Evolutionary conservation across 2,888 invertebrate genomes (phyloP), one percentile per base, ranked within the genome.

Genomic region (Cryptocephalus primarius): DNA sequence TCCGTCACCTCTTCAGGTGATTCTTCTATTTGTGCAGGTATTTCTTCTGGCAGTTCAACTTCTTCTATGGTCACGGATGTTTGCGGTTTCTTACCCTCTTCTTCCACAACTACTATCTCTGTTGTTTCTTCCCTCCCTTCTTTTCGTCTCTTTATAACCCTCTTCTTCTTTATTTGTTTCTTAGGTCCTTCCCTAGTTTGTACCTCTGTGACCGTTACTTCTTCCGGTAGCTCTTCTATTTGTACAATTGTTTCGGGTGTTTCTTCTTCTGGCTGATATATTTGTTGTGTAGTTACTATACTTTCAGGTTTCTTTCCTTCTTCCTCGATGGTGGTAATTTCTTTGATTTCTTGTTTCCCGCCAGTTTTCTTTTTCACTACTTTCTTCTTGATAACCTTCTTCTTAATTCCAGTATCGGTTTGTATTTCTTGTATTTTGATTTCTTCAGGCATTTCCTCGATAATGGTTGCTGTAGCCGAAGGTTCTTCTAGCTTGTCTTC

Each of bases 351-450:
- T 48, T 62, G 61, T 56, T 66, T 66, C 39, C 60, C 50, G 49
- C 63, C 67, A 33, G 65, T 57, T 2, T 67, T 62, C 44, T 70
- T 71, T 48, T 68, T 70, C 2, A 71, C 65, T 42, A 68, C 67
- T 8, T 66, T 67, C 49, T 73, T 74, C 51, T 72, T 74, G 10
- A 75, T 72, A 1, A 71, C 61, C 47, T 71, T 70, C 8, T 55
- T 64, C 48, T 56, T 61, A 33, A 60, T 55, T 9, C 63, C 62
- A 42, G 57, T 53, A 42, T 56, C 51, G n/a, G 57, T 54, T 31
- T 57, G 45, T 8, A 55, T 44, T 52, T 65, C 59, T 13, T 55
- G 58, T 40, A 62, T 56, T 42, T 52, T 51, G 31, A 64, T 53
- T 49, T 61, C 59, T 48, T 59, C 59, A 12, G 60, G 60, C n/a